phyloP scores from a whole-genome alignment of 2,797 vertebrate genomes.

The Myripristis murdjan region DNA sequence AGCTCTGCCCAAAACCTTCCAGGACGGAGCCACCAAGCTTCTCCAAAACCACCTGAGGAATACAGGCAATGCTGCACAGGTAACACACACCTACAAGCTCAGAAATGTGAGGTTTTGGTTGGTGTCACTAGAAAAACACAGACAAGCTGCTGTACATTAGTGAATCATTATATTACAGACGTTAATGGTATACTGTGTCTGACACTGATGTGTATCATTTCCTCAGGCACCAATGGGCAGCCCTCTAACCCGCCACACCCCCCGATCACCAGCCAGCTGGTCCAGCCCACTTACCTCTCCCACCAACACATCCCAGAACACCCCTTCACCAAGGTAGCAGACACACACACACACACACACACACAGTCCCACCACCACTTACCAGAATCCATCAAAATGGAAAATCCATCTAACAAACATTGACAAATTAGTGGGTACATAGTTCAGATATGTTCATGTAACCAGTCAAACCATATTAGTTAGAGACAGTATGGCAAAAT shows the following conservation, averaged over 20 bases:
- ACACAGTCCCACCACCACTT: background rate
- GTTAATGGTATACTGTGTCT: background rate
- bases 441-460: too few species aligned
- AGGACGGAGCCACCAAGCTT: constrained; percentile 98
- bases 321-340: constrained; percentile 94
- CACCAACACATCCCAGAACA: constrained; percentile 95
- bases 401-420: background rate
- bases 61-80: constrained; percentile 91
- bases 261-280: constrained; percentile 95
- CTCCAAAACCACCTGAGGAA: constrained; percentile 98
- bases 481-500: too few species aligned
- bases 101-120: background rate
- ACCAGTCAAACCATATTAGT: too few species aligned
- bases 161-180: constrained; percentile 15
- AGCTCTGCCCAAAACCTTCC: constrained; percentile 98
- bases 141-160: background rate
- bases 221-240: constrained; percentile 91
- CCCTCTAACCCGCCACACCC: constrained; percentile 92
- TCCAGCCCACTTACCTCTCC: constrained; percentile 96
- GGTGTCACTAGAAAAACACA: too few species aligned
- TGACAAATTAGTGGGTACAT: too few species aligned
- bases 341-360: background rate
- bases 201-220: background rate
- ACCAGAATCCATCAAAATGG: background rate
- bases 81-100: constrained; percentile 56